Conservation (phyloP, 2,797 vertebrate genomes). For the Sebastes trivittatus region DNA sequence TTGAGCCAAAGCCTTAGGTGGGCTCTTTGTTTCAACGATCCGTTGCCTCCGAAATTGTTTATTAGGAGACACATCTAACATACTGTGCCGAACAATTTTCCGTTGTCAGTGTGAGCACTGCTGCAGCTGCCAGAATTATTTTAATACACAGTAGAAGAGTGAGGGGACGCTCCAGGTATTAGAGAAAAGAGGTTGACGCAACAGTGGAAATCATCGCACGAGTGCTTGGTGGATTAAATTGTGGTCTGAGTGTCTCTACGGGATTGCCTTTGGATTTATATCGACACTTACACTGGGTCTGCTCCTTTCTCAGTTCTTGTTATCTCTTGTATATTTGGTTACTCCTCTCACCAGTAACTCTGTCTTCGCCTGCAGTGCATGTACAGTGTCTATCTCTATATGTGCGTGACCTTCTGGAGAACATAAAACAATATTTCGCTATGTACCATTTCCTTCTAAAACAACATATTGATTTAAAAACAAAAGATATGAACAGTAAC, state of each 20-base stretch:
- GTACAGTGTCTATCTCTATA: background rate
- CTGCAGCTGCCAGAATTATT: background rate
- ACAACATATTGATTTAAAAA: slow-evolving; percentile 5
- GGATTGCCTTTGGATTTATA: background rate
- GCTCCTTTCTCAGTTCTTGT: background rate
- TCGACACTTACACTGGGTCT: background rate
- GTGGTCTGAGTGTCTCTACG: background rate
- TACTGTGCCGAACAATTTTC: background rate
- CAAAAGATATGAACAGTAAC: background rate
- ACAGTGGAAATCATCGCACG: background rate
- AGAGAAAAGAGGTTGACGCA: background rate
- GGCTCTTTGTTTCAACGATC: background rate
- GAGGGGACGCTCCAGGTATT: background rate
- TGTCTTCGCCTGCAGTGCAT: background rate
- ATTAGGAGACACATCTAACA: background rate
- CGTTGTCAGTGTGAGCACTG: background rate
- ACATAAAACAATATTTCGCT: background rate
- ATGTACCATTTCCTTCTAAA: background rate
- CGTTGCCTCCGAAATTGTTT: background rate
- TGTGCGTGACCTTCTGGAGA: background rate
- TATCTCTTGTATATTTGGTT: background rate
- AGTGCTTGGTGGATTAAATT: background rate
- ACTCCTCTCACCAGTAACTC: background rate
- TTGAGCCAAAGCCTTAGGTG: background rate
- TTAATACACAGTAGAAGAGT: background rate